Base-by-base conservation (phyloP, 2,888 invertebrate genomes). In the Cephus sareptanus region DNA sequence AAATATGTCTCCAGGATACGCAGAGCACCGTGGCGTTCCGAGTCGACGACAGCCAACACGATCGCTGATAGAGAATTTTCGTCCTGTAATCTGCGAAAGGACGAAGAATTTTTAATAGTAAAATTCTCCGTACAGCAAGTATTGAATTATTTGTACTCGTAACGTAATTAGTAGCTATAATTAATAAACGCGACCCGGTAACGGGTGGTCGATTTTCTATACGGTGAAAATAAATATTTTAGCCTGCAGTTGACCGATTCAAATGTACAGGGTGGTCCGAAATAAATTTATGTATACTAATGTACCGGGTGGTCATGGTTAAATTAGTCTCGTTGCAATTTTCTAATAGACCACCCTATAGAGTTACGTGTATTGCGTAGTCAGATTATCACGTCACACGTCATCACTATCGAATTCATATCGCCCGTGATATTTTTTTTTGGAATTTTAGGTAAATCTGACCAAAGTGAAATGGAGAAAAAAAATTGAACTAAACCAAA, bases 401-500 rank as follows among this genome's bases (percentile, higher is more conserved):
- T 40, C 6, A 23, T 40, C 23, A 1, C 6, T 40, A 6, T 40
- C 23, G 40, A 40, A 40, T 40, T 40, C 15, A 4, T 15, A 23
- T 23, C 9, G 1, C 9, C 15, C 15, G 15, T 6, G 6, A 40
- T 15, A 15, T 40, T 40, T 40, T 15, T 40, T 15, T 40, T 40
- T 15, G 6, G 6, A 40, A 23, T 40, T 40, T 2, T 6, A 23
- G 40, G 13, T 40, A 40, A 40, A 40, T 40, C 40, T 9, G 40
- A 23, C 2, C 6, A 23, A 2, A 23, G 75, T 77, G 73, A 77
- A 75, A 74, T 75, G 40, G 34, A 23, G 68, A 69, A 69, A 74
- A 75, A 33, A 69, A 71, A 80, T 77, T n/a, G 34, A 69, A 30
- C 74, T 75, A 74, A 34, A 75, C 76, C 78, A 34, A 35, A 78